Base-by-base conservation (phyloP, 2,113 vertebrate genomes). In the Natator depressus region DNA sequence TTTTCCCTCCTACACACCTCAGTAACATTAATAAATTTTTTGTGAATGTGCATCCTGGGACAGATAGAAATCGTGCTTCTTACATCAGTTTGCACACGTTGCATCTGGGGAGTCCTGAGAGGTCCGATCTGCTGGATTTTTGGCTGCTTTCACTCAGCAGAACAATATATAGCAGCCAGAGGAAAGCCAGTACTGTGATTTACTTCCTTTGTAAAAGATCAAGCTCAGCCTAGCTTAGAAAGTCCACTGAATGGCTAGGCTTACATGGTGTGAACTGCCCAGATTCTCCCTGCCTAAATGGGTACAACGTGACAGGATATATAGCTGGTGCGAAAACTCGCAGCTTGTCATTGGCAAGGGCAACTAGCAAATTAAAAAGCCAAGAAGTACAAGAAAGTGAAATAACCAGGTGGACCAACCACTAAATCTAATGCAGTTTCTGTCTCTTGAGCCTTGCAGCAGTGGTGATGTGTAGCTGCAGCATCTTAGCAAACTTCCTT, bases 281-380 rank as follows among this genome's bases (percentile, higher is more conserved):
- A 82, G 62, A 50, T 87, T 87, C 19, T 87, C 22, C 55, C 55
- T 42, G 59, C 49, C 50, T 53, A 59, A 42, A 49, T 0, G 0
- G 2, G 47, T 0, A 0, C 0, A 0, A 27, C 8, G 69, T 89
- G 59, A 10, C 31, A 29, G 4, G 1, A 2, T 3, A 2, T n/a
- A 0, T 1, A 6, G 16, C 24, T 8, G 27, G 12, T 82, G 2
- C 87, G 81, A 38, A 76, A 6, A 54, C 10, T 29, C 79, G 20
- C 85, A 19, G 31, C 31, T 89, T 83, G 47, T 62, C 85, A 81
- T 35, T 19, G 9, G 10, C 27, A 75, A 93, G 85, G 87, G 3
- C 10, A 84, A 72, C 62, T 62, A 87, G 4, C 13, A 84, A 59
- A 69, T 69, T 11, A 11, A 29, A 88, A 88, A 53, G 29, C 14